Percentiles rank a stretch among this genome's conserved stretches.
phyloP scores from a whole-genome alignment of 2,797 vertebrate genomes.

The Sternarchorhynchus goeldii region DNA sequence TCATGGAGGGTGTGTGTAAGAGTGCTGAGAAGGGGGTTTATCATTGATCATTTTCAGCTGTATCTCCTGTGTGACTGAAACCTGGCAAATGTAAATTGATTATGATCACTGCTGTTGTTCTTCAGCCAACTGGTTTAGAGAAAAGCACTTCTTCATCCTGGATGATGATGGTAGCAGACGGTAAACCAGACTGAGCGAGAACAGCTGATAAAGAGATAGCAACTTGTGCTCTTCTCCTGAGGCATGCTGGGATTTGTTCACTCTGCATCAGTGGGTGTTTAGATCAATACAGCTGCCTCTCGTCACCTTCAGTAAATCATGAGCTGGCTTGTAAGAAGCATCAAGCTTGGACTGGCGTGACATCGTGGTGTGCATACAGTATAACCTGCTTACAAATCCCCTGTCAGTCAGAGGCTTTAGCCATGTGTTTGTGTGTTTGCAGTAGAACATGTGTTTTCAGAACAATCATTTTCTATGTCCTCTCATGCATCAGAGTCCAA shows the following conservation, averaged over 20 bases:
- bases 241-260: constrained; percentile 23
- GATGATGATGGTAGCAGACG: neutral
- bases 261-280: constrained; percentile 26
- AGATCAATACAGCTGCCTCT: constrained; percentile 35
- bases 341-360: neutral
- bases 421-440: constrained; percentile 27
- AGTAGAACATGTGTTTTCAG: constrained; percentile 23
- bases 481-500: constrained; percentile 49
- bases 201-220: neutral
- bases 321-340: constrained; percentile 27
- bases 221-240: constrained; percentile 17
- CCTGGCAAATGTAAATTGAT: neutral
- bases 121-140: neutral
- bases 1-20: neutral
- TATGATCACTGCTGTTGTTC: neutral
- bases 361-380: constrained; percentile 14
- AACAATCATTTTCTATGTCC: constrained; percentile 19
- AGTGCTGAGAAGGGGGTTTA: too few relatives aligned
- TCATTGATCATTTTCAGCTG: neutral
- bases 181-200: neutral
- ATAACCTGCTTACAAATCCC: constrained; percentile 24
- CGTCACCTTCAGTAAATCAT: constrained; percentile 39
- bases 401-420: constrained; percentile 23
- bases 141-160: constrained; percentile 7
- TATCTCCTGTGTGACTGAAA: neutral